A percentile compares a stretch with the other conserved stretches of the same genome.
Conservation (phyloP, 2,888 invertebrate species). For the Drosophila suboccidentalis region DNA sequence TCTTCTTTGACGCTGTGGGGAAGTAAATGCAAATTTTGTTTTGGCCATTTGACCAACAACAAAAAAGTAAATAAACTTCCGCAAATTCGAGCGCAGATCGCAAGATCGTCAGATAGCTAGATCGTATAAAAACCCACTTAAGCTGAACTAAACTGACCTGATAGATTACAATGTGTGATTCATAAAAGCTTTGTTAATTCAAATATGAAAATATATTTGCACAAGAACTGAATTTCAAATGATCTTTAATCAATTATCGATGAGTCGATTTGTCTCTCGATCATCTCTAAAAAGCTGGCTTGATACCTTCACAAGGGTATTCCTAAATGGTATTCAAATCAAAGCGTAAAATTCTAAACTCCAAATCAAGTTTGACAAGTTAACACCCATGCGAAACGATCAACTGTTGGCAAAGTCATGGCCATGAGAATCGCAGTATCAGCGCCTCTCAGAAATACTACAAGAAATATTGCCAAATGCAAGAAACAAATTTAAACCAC, state of each 20-base stretch:
- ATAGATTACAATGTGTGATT: constrained; percentile 2
- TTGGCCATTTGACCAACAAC: constrained; percentile 30
- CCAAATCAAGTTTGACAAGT: constrained; percentile 58
- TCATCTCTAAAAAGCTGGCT: neutral
- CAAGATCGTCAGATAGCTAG: neutral
- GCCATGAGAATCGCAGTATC: constrained; percentile 53
- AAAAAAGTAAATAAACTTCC: constrained; percentile 24
- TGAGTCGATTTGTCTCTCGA: neutral
- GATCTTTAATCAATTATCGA: neutral
- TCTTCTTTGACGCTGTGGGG: constrained; percentile 47
- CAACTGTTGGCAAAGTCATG: constrained; percentile 50
- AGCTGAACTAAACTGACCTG: neutral
- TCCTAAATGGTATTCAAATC: constrained; percentile 23
- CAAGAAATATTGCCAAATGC: neutral
- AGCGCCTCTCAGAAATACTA: constrained; percentile 11
- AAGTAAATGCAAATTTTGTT: constrained; percentile 79
- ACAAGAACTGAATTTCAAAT: neutral
- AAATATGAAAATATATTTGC: neutral
- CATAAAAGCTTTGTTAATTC: neutral
- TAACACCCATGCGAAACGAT: constrained; percentile 51
- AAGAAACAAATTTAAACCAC: neutral
- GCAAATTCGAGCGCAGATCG: constrained; percentile 14
- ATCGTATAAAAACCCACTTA: neutral
- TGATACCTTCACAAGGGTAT: constrained; percentile 14
- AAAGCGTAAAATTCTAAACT: constrained; percentile 47